Evolutionary conservation across 35 echinoderm and acorn worm species (phyloP), one percentile per base, ranked within the genome.

Genomic region (Heliocidaris erythrogramma): DNA sequence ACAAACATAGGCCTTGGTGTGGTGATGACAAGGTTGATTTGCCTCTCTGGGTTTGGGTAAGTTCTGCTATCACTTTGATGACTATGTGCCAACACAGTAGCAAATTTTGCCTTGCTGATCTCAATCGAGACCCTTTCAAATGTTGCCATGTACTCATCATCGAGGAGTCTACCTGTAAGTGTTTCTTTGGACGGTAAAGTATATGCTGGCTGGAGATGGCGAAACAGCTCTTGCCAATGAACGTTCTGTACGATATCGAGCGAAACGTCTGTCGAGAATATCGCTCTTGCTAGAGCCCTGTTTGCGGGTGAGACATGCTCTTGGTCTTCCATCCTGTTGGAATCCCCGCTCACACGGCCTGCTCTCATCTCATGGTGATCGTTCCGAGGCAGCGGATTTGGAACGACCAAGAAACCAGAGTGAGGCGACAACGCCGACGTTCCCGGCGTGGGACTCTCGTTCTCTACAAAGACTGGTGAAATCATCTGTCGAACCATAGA

Each of bases 171-270:
- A 14, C 91, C 91, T 0, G 48, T 59, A 48, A 92, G n/a, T 13
- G 47, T 59, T 92, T 92, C 91, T 48, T 24, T 92, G 48, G 91
- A 30, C 49, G 91, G 91, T 30, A 59, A 48, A 4, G 47, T n/a
- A 12, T 92, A 92, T 5, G 49, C 6, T 24, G 91, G 91, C 18
- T 92, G 47, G 14, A 92, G 91, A 30, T 52, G 29, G 24, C 50
- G 91, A 59, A 92, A 92, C 47, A 59, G 29, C 91, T 92, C 47
- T 59, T n/a, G 50, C 91, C 91, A 92, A n/a, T 92, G 7, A 30
- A 59, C 50, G 24, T 92, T 59, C 91, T 92, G 12, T 59, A 59
- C 48, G 29, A 92, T 92, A 30, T 30, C 29, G 31, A 92, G 91
- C 47, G 91, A 27, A 49, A 92, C 91, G 49, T 92, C 49, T 30